Conservation (phyloP, 37 sponge, comb jelly and placozoan genomes). For the Geodia barretti region DNA sequence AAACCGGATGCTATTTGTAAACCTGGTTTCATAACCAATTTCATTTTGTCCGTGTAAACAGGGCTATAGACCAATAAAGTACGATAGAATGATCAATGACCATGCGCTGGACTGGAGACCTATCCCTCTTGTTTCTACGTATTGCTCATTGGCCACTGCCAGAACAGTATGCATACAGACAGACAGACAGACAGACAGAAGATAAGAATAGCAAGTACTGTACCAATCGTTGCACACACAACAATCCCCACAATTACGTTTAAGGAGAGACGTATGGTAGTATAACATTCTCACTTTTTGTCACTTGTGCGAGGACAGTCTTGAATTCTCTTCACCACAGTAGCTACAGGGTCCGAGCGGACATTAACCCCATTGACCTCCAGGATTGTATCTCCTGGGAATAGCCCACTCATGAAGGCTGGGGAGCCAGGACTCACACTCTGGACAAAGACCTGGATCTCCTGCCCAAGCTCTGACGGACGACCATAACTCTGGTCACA, state of each 20-base stretch:
- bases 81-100: too few relatives aligned
- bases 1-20: too few relatives aligned
- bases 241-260: too few relatives aligned
- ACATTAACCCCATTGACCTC: conserved; percentile 46
- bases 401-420: conserved; percentile 65
- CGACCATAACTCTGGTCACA: conserved; percentile 68
- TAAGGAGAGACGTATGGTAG: background rate
- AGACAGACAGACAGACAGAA: background rate
- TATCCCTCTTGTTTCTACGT: too few relatives aligned
- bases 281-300: conserved; percentile 16
- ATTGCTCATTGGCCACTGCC: too few relatives aligned
- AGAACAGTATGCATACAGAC: background rate
- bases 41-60: too few relatives aligned
- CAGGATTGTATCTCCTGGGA: conserved; percentile 67
- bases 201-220: background rate
- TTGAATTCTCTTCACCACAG: conserved; percentile 32
- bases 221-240: background rate
- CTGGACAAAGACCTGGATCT: conserved; percentile 55
- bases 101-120: too few relatives aligned
- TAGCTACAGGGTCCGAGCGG: conserved; percentile 34
- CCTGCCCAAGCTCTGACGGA: conserved; percentile 18
- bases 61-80: too few relatives aligned
- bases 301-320: background rate
- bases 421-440: conserved; percentile 54
- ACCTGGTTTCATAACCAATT: too few relatives aligned